Conservation (phyloP, 2,113 vertebrate species). For the Dasyprocta punctata region DNA sequence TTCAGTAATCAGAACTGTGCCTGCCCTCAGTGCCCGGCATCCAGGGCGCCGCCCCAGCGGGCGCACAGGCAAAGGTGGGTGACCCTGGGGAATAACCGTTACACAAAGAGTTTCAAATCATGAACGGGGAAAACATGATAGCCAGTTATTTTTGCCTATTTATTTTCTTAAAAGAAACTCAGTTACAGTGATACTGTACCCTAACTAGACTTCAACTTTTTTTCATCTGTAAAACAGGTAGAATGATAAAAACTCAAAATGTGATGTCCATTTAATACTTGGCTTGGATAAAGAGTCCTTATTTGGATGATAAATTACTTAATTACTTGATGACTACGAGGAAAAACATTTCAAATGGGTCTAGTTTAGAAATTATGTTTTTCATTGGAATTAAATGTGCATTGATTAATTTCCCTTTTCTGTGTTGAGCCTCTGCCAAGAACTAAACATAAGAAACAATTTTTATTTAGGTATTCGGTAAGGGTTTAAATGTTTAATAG, state of each 20-base stretch:
- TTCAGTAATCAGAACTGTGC: neutral
- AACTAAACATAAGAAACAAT: neutral
- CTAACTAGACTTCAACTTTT: neutral
- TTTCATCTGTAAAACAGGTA: neutral
- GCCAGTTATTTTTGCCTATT: neutral
- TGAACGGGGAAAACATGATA: neutral
- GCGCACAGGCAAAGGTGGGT: rapidly evolving
- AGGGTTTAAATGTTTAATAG: neutral
- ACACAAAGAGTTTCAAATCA: neutral
- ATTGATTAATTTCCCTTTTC: slow-evolving; percentile 23
- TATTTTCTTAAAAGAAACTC: neutral
- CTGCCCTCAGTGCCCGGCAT: neutral
- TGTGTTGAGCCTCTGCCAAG: neutral
- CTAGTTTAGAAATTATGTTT: neutral
- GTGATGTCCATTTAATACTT: neutral
- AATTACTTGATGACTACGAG: neutral
- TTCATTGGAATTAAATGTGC: neutral
- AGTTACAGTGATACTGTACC: neutral
- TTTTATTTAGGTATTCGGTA: neutral
- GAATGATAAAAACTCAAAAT: neutral
- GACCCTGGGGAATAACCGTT: neutral
- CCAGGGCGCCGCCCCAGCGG: neutral
- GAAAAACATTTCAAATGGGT: neutral
- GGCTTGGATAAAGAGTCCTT: neutral
- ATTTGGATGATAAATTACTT: neutral